Conservation (phyloP, 2,888 invertebrate genomes). For the Ophion slaviceki region DNA sequence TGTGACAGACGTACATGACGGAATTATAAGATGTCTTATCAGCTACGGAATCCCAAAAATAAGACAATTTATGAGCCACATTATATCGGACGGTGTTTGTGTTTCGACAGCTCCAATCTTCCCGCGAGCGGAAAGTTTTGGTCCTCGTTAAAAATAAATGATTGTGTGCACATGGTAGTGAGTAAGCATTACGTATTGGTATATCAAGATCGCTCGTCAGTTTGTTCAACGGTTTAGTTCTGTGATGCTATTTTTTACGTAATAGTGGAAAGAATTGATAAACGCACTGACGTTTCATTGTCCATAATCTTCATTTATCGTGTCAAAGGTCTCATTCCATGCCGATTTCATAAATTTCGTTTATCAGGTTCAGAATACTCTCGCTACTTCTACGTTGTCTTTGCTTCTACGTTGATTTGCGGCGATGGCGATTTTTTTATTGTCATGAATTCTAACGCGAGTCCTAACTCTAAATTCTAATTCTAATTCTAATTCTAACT, state of each 20-base stretch:
- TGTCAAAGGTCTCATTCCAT: constrained; percentile 61
- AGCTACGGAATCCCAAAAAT: too few relatives aligned
- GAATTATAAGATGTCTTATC: too few relatives aligned
- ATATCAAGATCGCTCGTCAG: neutral
- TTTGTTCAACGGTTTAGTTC: neutral
- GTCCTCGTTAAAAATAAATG: neutral
- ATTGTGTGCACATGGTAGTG: neutral
- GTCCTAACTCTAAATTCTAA: too few relatives aligned
- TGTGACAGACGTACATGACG: too few relatives aligned
- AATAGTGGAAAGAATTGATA: constrained; percentile 27
- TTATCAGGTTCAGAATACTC: constrained; percentile 48
- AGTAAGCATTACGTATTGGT: neutral
- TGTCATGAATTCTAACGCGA: neutral
- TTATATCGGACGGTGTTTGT: too few relatives aligned
- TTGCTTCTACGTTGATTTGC: neutral
- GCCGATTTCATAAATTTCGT: constrained; percentile 27
- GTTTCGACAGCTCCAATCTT: neutral
- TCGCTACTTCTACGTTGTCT: constrained; percentile 4
- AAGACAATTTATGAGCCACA: too few relatives aligned
- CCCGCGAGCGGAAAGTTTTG: neutral
- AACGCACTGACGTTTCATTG: constrained; percentile 4
- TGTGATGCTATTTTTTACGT: constrained; percentile 31
- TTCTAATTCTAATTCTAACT: too few relatives aligned
- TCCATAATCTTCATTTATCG: constrained; percentile 36
- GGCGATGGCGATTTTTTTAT: neutral